phyloP scores from a whole-genome alignment of 1,140 invertebrate species.

The Calliopsis andreniformis region DNA sequence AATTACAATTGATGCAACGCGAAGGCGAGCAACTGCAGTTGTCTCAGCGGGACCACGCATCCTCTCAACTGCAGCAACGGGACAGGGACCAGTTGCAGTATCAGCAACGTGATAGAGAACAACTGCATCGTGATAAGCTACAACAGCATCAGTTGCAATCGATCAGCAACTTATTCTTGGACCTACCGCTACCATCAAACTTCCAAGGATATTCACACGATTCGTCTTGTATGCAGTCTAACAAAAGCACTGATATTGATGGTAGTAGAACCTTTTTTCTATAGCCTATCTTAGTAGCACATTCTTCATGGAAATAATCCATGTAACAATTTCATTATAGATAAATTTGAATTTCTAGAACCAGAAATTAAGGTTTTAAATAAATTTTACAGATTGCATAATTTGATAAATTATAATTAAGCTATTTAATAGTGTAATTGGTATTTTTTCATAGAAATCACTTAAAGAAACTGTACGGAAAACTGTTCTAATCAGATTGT shows the following conservation, averaged over 20 bases:
- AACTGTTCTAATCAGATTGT: constrained; percentile 10
- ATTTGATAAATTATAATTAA: no score
- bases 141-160: constrained; percentile 70
- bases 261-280: constrained; percentile 57
- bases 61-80: constrained; percentile 3
- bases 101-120: constrained; percentile 43
- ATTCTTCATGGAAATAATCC: no score
- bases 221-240: constrained; percentile 32
- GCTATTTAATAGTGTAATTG: no score
- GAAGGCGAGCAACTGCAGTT: constrained; percentile 59
- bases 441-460: neutral
- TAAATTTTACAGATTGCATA: no score
- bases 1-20: constrained; percentile 21
- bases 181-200: constrained; percentile 60
- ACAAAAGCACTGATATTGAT: constrained; percentile 51
- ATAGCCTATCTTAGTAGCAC: no score
- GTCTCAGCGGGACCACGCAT: constrained; percentile 52
- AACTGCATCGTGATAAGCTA: constrained; percentile 45
- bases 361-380: no score
- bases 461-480: no score
- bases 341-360: no score
- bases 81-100: constrained; percentile 42
- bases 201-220: constrained; percentile 46
- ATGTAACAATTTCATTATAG: no score
- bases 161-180: constrained; percentile 70